These are phyloP conservation scores for Peribatodes rhomboidaria DNA, from an alignment of 2,888 invertebrate genomes.

Conservation along the genomic window DNA sequence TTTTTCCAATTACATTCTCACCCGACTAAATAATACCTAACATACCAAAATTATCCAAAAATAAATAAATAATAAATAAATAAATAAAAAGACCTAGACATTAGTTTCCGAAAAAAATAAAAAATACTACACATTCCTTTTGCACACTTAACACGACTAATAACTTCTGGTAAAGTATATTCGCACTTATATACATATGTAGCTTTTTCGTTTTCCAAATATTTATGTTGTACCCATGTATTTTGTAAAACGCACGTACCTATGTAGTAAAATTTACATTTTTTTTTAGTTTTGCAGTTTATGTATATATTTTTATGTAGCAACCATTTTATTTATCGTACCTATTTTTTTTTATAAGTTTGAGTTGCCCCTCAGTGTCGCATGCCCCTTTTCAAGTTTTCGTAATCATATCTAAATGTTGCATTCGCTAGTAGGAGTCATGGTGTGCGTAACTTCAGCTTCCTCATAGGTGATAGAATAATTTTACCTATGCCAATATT, in stretches of 20 bases:
- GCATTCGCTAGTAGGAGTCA: too few relatives aligned
- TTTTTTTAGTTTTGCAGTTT: not conserved
- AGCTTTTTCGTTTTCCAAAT: not conserved
- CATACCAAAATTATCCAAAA: constrained; percentile 37
- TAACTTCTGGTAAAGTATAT: not conserved
- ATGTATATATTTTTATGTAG: not conserved
- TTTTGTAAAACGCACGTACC: not conserved
- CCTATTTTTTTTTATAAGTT: not conserved
- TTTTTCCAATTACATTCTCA: constrained; percentile 71
- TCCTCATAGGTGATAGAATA: too few relatives aligned
- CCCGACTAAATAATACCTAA: constrained; percentile 57
- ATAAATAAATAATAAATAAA: too few relatives aligned
- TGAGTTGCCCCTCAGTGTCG: not conserved
- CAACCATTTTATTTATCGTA: not conserved
- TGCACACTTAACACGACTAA: constrained; percentile 8
- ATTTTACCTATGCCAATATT: too few relatives aligned
- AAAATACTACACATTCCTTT: constrained; percentile 13
- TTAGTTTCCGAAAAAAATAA: constrained; percentile 22
- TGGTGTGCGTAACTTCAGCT: too few relatives aligned
- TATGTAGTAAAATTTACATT: too few relatives aligned
- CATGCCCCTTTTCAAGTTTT: not conserved
- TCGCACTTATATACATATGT: not conserved
- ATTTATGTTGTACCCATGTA: not conserved
- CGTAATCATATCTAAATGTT: not conserved
- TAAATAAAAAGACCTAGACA: constrained; percentile 27